phyloP scores from a whole-genome alignment of 2,888 invertebrate species.

The Harpalus rufipes region DNA sequence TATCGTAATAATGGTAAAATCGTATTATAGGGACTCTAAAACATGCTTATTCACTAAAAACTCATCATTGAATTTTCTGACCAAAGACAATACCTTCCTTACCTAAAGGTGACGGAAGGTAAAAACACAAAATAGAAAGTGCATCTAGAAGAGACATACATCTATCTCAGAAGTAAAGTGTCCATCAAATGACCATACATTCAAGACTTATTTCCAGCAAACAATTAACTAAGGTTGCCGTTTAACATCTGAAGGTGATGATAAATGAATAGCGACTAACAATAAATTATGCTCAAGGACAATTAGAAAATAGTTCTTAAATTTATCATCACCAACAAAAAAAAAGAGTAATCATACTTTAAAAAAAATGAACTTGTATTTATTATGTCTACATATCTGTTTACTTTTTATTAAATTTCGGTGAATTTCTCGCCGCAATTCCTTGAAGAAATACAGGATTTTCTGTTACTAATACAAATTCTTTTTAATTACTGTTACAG shows the following conservation, averaged over 20 bases:
- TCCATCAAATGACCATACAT: no score
- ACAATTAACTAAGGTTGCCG: neutral
- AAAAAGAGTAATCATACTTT: neutral
- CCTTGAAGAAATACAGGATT: neutral
- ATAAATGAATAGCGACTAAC: slow-evolving; percentile 11
- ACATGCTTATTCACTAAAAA: no score
- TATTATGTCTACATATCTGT: neutral
- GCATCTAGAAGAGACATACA: no score
- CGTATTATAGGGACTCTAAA: no score
- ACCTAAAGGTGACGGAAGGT: no score
- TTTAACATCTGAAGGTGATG: slow-evolving; percentile 7
- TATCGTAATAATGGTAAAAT: no score
- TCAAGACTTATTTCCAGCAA: neutral
- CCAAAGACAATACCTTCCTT: no score
- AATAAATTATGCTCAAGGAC: slow-evolving; percentile 28
- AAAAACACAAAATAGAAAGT: no score
- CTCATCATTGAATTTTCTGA: no score
- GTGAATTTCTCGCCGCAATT: neutral
- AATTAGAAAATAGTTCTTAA: slow-evolving; percentile 1
- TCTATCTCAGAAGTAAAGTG: neutral
- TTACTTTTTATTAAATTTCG: neutral
- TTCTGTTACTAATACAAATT: neutral
- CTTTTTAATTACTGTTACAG: neutral
- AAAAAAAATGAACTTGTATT: no score
- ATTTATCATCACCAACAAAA: neutral